A percentile compares a stretch with the other conserved stretches of the same genome.
Evolutionary conservation across 2,797 vertebrate genomes (phyloP).

Genomic region (Pseudotriccus pelzelni): DNA sequence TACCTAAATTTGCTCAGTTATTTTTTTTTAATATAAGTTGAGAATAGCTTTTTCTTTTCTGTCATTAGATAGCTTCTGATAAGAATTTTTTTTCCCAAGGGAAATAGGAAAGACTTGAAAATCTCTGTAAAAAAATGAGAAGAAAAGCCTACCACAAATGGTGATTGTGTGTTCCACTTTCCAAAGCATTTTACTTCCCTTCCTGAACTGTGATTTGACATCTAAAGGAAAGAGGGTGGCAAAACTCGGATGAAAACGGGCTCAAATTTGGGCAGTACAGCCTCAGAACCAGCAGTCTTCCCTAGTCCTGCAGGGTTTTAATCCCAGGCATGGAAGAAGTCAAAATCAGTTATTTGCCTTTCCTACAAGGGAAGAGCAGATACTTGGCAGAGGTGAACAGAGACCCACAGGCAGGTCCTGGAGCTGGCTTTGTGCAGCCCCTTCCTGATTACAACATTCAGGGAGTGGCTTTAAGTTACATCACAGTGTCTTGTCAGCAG

Average conservation of each 20-base stretch:
- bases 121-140: background rate
- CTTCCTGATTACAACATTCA: background rate
- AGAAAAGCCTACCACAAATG: background rate
- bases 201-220: background rate
- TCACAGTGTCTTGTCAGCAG: background rate
- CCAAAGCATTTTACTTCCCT: background rate
- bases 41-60: background rate
- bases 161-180: background rate
- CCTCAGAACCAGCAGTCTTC: background rate
- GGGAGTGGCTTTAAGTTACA: background rate
- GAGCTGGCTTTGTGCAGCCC: background rate
- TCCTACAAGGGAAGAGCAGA: background rate
- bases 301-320: background rate
- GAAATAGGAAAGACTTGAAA: background rate
- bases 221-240: background rate
- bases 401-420: background rate
- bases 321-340: background rate
- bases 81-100: background rate
- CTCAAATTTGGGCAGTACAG: background rate
- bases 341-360: background rate
- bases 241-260: background rate
- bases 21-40: background rate
- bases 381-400: background rate
- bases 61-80: background rate
- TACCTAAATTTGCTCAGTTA: background rate